Base-by-base conservation (phyloP, 2,797 vertebrate genomes). In the Argyrosomus regius region DNA sequence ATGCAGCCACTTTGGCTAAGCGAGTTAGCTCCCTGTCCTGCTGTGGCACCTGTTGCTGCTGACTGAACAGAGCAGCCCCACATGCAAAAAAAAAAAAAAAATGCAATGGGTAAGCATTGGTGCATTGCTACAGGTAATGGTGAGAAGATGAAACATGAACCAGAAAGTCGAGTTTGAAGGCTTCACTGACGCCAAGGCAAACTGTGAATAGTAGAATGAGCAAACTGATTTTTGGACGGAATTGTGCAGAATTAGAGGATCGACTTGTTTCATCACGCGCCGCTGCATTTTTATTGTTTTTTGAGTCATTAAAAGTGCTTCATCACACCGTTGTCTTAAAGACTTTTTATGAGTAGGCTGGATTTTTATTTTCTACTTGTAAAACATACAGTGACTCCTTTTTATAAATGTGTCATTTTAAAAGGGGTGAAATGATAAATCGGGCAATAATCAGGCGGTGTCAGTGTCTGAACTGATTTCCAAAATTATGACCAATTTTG, bases 1-100 rank as follows among this genome's bases (percentile, higher is more conserved):
- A 53, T 69, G 28, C 31, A 26, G 45, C 60, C 64, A 67, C 62
- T 74, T 77, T 62, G 5, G 66, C 22, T 17, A 39, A 63, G 60
- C 22, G 0, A 13, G 52, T 71, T 59, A 28, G 31, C 50, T 60
- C 57, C 31, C 28, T 56, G 69, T 65, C 39, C 49, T 43, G 49
- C 28, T 58, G 46, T 12, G 45, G 16, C 35, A 74, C 65, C 70
- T 74, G 60, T 46, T 46, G 45, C 26, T 48, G 48, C 59, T 28
- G n/a, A 14, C n/a, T 48, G 52, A 43, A 18, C 57, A 56, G 48
- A 64, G 57, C 52, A 66, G 6, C 18, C 31, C 28, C 50, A 6
- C 31, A 16, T 52, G 24, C 16, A 14, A 9, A 9, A 26, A 24
- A 39, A n/a, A n/a, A n/a, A n/a, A 6, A 17, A 41, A 6, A 57